phyloP scores from a whole-genome alignment of 2,113 vertebrate species.

The Butastur rufipennis region DNA sequence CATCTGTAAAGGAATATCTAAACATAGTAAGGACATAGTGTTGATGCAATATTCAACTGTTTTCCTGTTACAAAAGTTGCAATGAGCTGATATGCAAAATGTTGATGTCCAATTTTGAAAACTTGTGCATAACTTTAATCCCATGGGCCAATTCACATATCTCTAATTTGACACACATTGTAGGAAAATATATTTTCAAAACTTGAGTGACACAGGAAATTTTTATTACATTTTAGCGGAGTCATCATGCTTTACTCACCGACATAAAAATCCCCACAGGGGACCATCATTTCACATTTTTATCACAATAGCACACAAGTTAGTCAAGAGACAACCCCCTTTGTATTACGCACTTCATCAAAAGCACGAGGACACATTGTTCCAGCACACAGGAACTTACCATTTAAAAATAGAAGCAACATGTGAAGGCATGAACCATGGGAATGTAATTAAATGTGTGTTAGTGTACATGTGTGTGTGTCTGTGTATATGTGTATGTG shows the following conservation, averaged over 20 bases:
- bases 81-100: not conserved
- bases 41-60: not conserved
- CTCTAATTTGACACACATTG: not conserved
- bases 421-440: not conserved
- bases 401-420: not conserved
- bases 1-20: not conserved
- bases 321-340: not conserved
- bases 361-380: not conserved
- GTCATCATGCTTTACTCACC: not conserved
- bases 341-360: not conserved
- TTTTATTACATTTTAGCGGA: not conserved
- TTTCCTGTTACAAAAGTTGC: not conserved
- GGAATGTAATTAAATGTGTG: not conserved
- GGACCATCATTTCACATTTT: not conserved
- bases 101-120: not conserved
- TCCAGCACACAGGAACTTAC: not conserved
- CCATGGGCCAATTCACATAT: not conserved
- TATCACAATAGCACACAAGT: not conserved
- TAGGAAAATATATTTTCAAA: not conserved
- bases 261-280: not conserved
- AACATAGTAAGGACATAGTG: not conserved
- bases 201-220: not conserved
- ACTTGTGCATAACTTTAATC: not conserved
- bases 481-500: not conserved
- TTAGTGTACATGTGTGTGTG: not conserved